Conservation (phyloP, 92 coral and sea anemone species). For the Meandrina meandrites region DNA sequence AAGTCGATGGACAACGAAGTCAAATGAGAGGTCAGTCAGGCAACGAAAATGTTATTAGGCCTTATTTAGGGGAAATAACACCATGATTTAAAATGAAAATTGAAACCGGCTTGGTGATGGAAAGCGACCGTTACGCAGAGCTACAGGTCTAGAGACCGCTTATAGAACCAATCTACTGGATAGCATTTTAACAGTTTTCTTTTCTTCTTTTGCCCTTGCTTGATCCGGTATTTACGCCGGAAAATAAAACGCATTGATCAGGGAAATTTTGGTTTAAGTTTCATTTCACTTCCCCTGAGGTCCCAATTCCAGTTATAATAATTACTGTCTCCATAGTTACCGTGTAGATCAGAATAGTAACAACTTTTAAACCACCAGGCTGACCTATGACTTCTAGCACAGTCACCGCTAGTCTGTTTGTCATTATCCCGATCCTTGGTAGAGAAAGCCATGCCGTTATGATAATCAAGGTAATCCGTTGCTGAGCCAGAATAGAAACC, state of each 20-base stretch:
- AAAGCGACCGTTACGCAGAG: too few species aligned
- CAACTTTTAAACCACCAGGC: constrained; percentile 79
- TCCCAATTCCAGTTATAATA: constrained; percentile 36
- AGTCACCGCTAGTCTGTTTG: constrained; percentile 5
- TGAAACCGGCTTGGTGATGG: too few species aligned
- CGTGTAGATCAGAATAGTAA: constrained; percentile 53
- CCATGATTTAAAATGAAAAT: too few species aligned
- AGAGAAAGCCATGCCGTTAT: constrained; percentile 68
- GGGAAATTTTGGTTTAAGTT: constrained; percentile 31
- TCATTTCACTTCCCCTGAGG: constrained; percentile 57
- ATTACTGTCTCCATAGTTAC: constrained; percentile 55
- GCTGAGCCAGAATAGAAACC: constrained; percentile 38
- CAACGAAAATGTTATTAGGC: too few species aligned
- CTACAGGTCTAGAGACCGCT: too few species aligned
- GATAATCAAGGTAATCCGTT: constrained; percentile 35
- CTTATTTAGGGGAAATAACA: too few species aligned
- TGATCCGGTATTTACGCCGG: neutral
- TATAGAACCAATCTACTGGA: too few species aligned
- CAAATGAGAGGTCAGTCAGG: too few species aligned
- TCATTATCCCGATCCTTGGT: constrained; percentile 74
- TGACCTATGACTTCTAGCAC: constrained; percentile 50
- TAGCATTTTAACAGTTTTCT: too few species aligned
- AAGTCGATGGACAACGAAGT: too few species aligned
- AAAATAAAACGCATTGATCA: neutral
- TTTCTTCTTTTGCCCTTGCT: too few species aligned